These are phyloP conservation scores for Monodelphis domestica DNA, from an alignment of 2,797 vertebrate species.

Conservation along the genomic window DNA sequence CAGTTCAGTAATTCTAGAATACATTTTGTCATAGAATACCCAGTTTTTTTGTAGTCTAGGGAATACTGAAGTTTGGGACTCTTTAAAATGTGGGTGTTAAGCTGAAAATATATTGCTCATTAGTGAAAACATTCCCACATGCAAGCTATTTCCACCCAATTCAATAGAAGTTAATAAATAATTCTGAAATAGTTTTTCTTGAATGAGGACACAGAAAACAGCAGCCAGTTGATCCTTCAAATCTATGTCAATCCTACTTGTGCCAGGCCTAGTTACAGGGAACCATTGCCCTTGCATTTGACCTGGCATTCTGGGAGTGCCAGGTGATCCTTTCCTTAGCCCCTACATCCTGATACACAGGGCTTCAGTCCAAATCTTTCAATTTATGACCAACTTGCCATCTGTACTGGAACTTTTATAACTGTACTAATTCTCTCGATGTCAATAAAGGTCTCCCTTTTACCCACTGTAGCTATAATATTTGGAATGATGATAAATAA, in stretches of 20 bases:
- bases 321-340: neutral
- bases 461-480: conserved; percentile 12
- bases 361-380: conserved; percentile 24
- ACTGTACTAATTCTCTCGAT: conserved; percentile 53
- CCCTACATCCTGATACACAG: conserved; percentile 3
- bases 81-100: conserved; percentile 70
- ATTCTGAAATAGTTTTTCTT: conserved; percentile 68
- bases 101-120: conserved; percentile 61
- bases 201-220: conserved; percentile 65
- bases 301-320: conserved; percentile 5
- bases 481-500: conserved; percentile 37
- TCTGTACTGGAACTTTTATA: conserved; percentile 26
- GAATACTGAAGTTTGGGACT: conserved; percentile 56
- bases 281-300: conserved; percentile 1
- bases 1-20: conserved; percentile 48
- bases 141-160: conserved; percentile 64
- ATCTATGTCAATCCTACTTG: conserved; percentile 46
- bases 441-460: conserved; percentile 40
- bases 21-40: conserved; percentile 59
- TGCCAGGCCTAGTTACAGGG: conserved; percentile 21
- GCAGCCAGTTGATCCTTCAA: conserved; percentile 46
- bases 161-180: conserved; percentile 69
- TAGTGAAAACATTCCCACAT: conserved; percentile 55
- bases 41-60: conserved; percentile 65
- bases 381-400: conserved; percentile 5